A percentile compares a stretch with the other conserved stretches of the same genome.
These are phyloP conservation scores for Drosophila mojavensis DNA, from an alignment of 1,140 invertebrate genomes.

Conservation along the genomic window DNA sequence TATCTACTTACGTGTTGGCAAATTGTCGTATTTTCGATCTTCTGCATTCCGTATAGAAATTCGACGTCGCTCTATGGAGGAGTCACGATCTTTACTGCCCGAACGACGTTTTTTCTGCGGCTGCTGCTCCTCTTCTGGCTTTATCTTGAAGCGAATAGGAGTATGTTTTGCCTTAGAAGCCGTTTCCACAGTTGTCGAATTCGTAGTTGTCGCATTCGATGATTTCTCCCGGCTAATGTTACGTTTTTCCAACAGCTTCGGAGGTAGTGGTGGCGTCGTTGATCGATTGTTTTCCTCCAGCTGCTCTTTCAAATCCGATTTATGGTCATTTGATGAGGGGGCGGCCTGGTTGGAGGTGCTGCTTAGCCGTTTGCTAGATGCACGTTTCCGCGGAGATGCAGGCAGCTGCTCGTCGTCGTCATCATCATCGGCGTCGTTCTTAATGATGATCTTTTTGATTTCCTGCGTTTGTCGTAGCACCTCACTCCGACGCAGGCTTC, in stretches of 20 bases:
- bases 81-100: constrained; percentile 57
- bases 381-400: constrained; percentile 40
- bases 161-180: constrained; percentile 66
- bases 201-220: neutral
- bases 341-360: neutral
- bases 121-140: constrained; percentile 52
- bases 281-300: constrained; percentile 55
- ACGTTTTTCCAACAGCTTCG: constrained; percentile 51
- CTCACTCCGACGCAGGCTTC: constrained; percentile 70
- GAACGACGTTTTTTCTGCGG: constrained; percentile 54
- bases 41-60: constrained; percentile 72
- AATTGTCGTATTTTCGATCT: constrained; percentile 80
- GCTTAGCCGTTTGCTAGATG: constrained; percentile 27
- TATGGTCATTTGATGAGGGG: constrained; percentile 49
- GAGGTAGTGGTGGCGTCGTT: constrained; percentile 71
- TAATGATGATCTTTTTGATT: constrained; percentile 77
- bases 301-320: constrained; percentile 28
- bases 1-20: constrained; percentile 66
- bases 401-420: constrained; percentile 57
- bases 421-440: constrained; percentile 75
- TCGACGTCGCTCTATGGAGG: constrained; percentile 54
- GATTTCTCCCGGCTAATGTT: constrained; percentile 38
- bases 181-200: neutral
- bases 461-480: constrained; percentile 74
- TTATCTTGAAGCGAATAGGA: constrained; percentile 73